A percentile compares a stretch with the other conserved stretches of the same genome.
These are phyloP conservation scores for Ageneiosus marmoratus DNA, from an alignment of 2,113 vertebrate species.

Conservation along the genomic window DNA sequence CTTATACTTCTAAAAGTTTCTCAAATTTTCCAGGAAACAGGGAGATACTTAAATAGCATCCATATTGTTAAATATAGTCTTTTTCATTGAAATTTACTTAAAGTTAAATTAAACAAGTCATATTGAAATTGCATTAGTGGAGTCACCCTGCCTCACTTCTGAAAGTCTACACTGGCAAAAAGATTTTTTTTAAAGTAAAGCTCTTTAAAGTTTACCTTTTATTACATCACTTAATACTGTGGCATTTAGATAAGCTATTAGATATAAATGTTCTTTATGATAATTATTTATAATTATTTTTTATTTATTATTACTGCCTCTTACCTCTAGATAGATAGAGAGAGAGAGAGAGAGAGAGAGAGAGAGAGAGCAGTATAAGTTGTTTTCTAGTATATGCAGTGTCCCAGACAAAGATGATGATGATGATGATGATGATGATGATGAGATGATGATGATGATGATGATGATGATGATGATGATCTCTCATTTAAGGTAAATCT, in stretches of 20 bases:
- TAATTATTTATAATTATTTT: neutral
- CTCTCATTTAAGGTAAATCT: neutral
- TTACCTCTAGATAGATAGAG: neutral
- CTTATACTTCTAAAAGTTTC: neutral
- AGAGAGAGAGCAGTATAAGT: neutral
- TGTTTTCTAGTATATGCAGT: neutral
- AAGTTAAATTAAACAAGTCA: constrained; percentile 40
- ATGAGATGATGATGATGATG: no score
- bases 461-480: no score
- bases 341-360: neutral
- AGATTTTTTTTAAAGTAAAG: constrained; percentile 14
- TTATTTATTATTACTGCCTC: neutral
- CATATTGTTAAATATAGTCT: constrained; percentile 32
- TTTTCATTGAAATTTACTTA: constrained; percentile 36
- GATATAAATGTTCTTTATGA: constrained; percentile 11
- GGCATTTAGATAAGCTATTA: constrained; percentile 11
- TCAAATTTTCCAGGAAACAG: neutral
- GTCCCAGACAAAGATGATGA: neutral
- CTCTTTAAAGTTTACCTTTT: constrained; percentile 21
- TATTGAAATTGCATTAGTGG: constrained; percentile 9
- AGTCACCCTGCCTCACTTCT: constrained; percentile 1
- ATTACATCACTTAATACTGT: constrained; percentile 10
- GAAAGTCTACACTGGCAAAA: constrained; percentile 18
- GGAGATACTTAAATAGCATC: neutral
- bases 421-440: no score